Percentiles rank a stretch among this genome's conserved stretches.
Conservation (phyloP, 2,797 vertebrate genomes). For the Numenius phaeopus region DNA sequence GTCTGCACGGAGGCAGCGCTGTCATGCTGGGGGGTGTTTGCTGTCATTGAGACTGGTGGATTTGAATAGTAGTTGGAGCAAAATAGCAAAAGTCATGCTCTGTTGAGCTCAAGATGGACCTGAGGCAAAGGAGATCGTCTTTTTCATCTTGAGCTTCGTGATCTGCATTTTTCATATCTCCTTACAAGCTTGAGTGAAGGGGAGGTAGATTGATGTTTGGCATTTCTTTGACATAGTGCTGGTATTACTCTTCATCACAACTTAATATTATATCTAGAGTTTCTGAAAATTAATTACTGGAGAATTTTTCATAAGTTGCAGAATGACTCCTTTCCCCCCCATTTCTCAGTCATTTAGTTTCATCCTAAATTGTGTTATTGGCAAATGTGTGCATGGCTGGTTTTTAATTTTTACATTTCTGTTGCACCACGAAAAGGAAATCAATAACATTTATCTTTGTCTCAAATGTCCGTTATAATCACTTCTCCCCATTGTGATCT, state of each 20-base stretch:
- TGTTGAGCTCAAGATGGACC: not conserved
- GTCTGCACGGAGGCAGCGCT: no score
- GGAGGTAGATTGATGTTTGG: not conserved
- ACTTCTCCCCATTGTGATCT: not conserved
- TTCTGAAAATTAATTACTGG: not conserved
- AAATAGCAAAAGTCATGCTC: fast-evolving
- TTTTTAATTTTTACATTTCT: not conserved
- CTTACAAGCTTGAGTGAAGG: not conserved
- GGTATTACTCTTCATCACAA: not conserved
- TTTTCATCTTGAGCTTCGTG: not conserved
- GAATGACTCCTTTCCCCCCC: not conserved
- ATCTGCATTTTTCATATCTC: not conserved
- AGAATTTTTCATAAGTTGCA: not conserved
- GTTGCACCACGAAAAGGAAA: not conserved
- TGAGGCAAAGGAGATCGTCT: not conserved
- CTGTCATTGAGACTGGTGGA: not conserved
- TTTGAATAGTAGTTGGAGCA: not conserved
- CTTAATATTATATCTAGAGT: not conserved
- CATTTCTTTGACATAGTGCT: not conserved
- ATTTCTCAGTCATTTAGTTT: not conserved
- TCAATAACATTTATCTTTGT: not conserved
- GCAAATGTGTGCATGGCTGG: not conserved
- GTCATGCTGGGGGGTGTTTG: no score
- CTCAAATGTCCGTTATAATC: not conserved
- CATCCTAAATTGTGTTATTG: not conserved